Evolutionary conservation across 2,797 vertebrate species (phyloP).

Genomic region (Cuculus canorus): DNA sequence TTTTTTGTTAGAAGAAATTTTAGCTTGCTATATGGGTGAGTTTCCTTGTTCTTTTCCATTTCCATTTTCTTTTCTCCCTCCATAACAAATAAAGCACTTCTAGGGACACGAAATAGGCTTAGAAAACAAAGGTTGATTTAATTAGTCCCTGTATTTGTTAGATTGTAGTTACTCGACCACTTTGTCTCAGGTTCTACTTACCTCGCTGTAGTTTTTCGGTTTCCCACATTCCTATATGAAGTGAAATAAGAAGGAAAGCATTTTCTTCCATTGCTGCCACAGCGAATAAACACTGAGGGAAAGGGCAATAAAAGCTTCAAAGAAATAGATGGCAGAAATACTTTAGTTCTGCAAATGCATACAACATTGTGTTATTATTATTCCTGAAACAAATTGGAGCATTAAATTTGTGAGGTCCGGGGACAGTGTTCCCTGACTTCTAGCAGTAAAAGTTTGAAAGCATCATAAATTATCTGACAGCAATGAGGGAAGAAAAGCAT

Average conservation of each 20-base stretch:
- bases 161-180: neutral
- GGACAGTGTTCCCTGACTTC: neutral
- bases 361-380: neutral
- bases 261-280: neutral
- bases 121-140: neutral
- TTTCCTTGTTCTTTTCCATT: neutral
- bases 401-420: neutral
- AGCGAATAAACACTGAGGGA: neutral
- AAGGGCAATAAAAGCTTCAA: constrained; percentile 31
- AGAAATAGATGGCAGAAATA: constrained; percentile 24
- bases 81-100: neutral
- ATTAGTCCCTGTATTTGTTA: neutral
- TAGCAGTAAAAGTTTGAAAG: constrained; percentile 26
- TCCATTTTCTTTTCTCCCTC: neutral
- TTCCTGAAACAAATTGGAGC: constrained; percentile 16
- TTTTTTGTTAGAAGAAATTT: neutral
- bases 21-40: neutral
- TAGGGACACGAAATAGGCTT: neutral
- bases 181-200: neutral
- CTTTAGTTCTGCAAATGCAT: neutral
- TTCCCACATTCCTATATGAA: neutral
- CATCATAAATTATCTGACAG: neutral
- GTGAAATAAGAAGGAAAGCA: neutral
- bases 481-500: neutral
- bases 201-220: neutral